These are phyloP conservation scores for Aviceda cuculoides DNA, from an alignment of 2,797 vertebrate species.

Conservation along the genomic window DNA sequence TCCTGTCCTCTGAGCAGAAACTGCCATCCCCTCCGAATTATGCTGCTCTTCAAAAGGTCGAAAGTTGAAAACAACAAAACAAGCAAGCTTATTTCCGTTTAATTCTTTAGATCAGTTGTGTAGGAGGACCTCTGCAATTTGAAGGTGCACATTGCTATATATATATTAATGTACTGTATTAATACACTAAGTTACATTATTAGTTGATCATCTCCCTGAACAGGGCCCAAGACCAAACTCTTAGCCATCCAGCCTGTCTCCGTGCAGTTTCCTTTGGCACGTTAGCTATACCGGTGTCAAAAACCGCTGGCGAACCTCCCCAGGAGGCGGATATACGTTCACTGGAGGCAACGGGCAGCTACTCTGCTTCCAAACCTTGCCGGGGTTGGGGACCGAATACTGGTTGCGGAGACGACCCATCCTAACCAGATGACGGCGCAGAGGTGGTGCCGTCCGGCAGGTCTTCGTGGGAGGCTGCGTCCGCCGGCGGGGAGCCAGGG, in stretches of 20 bases:
- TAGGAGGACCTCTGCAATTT: not conserved
- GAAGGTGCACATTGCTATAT: no score
- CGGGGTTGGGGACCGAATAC: not conserved
- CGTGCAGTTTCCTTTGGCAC: not conserved
- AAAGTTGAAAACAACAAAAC: not conserved
- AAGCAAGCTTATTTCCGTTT: not conserved
- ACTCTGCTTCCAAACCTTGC: not conserved
- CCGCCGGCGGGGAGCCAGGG: not conserved
- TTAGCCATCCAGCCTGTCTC: not conserved
- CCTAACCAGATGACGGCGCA: rapidly evolving
- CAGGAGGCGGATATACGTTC: rapidly evolving
- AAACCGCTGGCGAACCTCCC: rapidly evolving
- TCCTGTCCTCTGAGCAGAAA: no score
- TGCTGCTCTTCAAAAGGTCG: not conserved
- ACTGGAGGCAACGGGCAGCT: not conserved
- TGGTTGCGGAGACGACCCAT: rapidly evolving
- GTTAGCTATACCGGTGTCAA: not conserved
- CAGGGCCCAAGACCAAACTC: not conserved
- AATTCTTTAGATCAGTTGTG: no score
- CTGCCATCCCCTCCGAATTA: not conserved
- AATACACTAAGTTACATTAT: no score
- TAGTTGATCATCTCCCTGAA: not conserved
- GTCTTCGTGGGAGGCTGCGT: rapidly evolving
- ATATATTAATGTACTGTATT: not conserved
- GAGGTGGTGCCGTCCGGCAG: not conserved